Evolutionary conservation across 2,113 vertebrate genomes (phyloP).

Genomic region (Onychostruthus taczanowskii): DNA sequence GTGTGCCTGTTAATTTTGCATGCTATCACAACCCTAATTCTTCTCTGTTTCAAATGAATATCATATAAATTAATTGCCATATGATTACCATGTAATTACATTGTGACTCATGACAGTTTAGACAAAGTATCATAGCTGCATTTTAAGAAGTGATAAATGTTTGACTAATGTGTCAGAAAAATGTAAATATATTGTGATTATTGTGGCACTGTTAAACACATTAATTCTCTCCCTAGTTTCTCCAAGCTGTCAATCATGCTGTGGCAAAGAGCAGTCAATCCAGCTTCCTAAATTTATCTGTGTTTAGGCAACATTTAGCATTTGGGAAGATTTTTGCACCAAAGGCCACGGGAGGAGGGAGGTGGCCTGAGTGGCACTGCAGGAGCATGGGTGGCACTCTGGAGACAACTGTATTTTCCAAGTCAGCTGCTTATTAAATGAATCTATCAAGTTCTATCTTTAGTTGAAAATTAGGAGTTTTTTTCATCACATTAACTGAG

Average conservation of each 20-base stretch:
- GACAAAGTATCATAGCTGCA: slow-evolving; percentile 68
- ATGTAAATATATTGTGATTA: slow-evolving; percentile 73
- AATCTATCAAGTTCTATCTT: not conserved
- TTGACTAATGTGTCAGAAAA: slow-evolving; percentile 73
- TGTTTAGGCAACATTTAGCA: not conserved
- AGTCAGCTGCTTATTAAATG: slow-evolving; percentile 40
- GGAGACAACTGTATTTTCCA: slow-evolving; percentile 24
- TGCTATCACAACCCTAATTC: slow-evolving; percentile 62
- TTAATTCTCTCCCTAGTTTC: slow-evolving; percentile 28
- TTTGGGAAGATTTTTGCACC: not conserved
- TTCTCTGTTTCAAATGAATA: slow-evolving; percentile 70
- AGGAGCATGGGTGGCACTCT: not conserved
- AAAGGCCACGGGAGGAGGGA: not conserved
- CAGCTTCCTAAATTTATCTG: not conserved
- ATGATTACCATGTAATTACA: slow-evolving; percentile 77
- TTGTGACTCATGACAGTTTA: slow-evolving; percentile 72
- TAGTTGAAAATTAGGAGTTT: not conserved
- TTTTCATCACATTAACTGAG: not conserved
- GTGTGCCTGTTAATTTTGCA: slow-evolving; percentile 55
- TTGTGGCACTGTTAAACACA: slow-evolving; percentile 30
- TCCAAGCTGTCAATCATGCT: slow-evolving; percentile 30
- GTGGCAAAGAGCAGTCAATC: not conserved
- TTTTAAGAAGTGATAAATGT: slow-evolving; percentile 73
- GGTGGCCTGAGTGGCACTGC: not conserved
- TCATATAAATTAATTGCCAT: slow-evolving; percentile 75